Evolutionary conservation across 2,113 vertebrate genomes (phyloP), one percentile per base, ranked within the genome.

Genomic region (Rhabdornis inornatus): DNA sequence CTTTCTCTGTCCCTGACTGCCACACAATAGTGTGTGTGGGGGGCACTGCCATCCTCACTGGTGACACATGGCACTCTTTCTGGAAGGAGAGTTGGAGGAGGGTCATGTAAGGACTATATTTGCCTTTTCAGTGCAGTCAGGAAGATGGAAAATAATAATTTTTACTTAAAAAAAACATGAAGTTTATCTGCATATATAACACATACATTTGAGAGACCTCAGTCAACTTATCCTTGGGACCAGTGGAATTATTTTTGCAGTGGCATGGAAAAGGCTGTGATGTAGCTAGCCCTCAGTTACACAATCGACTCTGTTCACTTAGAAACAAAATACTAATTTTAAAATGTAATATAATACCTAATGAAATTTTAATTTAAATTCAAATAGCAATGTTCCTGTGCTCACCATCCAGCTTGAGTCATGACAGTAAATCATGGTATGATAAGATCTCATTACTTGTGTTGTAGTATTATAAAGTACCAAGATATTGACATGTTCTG

Each of bases 281-380:
- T 65, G 56, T 53, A 57, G 82, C 17, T 50, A 61, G 11, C 59
- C 49, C 70, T 86, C 52, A 74, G 64, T 88, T 86, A 59, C 21
- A 35, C 59, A 35, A 15, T 39, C 18, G 16, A 23, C 45, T 55
- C 59, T 59, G 28, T 40, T 90, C 12, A 2, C 64, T 70, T 78
- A 74, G 83, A 86, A 93, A 70, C 55, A 71, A 44, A 93, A 63
- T n/a, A 65, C 50, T 74, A 9, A 45, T 81, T 94, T 92, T 66
- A 22, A 71, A 77, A 55, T 63, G 18, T 57, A 90, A 49, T 37
- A 24, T 4, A 22, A 52, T 35, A 33, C 23, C 10, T 57, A 88
- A 66, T 44, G 55, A 63, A 77, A 57, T 55, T 65, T 61, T 61
- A 76, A 64, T 93, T 90, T 53, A 44, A 75, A 70, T 86, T 94